Percentiles rank a stretch among this genome's conserved stretches.
These are phyloP conservation scores for Festucalex cinctus DNA, from an alignment of 2,113 vertebrate species.

Conservation along the genomic window DNA sequence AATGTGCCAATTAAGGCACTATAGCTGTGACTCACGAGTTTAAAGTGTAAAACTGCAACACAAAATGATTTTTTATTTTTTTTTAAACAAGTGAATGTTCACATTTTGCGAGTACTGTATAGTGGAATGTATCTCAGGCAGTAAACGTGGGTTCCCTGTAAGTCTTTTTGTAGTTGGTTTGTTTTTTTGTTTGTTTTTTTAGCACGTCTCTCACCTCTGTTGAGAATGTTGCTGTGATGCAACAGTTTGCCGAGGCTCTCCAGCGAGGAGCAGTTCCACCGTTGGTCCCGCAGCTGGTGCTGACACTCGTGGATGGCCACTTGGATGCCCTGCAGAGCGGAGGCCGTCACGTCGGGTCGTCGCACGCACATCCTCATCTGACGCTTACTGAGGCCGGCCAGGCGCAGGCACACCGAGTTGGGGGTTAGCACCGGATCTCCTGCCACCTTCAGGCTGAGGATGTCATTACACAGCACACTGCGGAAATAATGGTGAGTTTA, in stretches of 20 bases:
- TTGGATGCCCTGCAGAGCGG: constrained; percentile 89
- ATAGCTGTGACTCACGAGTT: too few species aligned
- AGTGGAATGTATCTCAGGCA: too few species aligned
- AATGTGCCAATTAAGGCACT: too few species aligned
- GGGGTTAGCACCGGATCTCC: constrained; percentile 84
- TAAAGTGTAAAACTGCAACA: too few species aligned
- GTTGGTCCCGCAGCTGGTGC: constrained; percentile 85
- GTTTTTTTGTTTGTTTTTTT: too few species aligned
- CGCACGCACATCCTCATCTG: constrained; percentile 85
- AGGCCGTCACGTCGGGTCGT: constrained; percentile 87
- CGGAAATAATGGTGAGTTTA: background rate
- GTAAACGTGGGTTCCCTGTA: too few species aligned
- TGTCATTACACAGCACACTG: constrained; percentile 85
- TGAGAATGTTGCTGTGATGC: constrained; percentile 84
- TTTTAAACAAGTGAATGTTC: too few species aligned
- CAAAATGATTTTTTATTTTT: too few species aligned
- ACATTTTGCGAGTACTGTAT: too few species aligned
- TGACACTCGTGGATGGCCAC: constrained; percentile 89
- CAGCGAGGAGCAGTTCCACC: constrained; percentile 89
- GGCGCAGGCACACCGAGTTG: constrained; percentile 83
- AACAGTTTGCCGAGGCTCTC: constrained; percentile 81
- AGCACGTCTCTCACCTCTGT: constrained; percentile 80
- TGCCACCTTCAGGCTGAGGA: constrained; percentile 85
- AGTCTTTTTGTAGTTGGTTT: too few species aligned
- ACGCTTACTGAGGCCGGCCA: constrained; percentile 82